A percentile compares a stretch with the other conserved stretches of the same genome.
Evolutionary conservation across 1,140 invertebrate species (phyloP).

Genomic region (Ericerus pela): DNA sequence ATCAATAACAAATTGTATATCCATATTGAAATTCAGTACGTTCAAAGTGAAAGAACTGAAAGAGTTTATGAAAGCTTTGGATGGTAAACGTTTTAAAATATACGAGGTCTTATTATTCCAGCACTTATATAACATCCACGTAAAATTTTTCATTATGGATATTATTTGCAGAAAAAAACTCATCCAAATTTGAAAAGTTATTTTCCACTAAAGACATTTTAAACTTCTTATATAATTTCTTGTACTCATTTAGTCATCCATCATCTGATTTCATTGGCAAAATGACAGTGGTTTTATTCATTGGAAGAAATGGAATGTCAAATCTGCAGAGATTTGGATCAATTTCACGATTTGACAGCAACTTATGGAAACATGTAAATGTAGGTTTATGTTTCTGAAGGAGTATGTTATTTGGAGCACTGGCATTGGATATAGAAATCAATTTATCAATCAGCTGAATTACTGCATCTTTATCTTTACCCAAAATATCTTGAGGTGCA

Average conservation of each 20-base stretch:
- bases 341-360: too few relatives aligned
- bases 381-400: conserved; percentile 17
- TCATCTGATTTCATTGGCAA: too few relatives aligned
- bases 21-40: conserved; percentile 23
- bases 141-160: too few relatives aligned
- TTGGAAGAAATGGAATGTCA: too few relatives aligned
- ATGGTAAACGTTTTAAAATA: conserved; percentile 3
- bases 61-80: conserved; percentile 21
- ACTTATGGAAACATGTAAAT: conserved; percentile 9
- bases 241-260: too few relatives aligned
- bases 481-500: conserved; percentile 18
- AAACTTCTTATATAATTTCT: too few relatives aligned
- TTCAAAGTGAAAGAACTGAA: conserved; percentile 23
- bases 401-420: conserved; percentile 16
- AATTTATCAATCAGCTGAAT: conserved; percentile 13
- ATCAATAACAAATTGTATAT: conserved; percentile 25
- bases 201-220: too few relatives aligned
- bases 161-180: too few relatives aligned
- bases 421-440: conserved; percentile 20
- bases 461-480: neutral
- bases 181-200: too few relatives aligned
- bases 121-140: too few relatives aligned
- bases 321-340: too few relatives aligned
- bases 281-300: too few relatives aligned
- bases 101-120: neutral